A percentile compares a stretch with the other conserved stretches of the same genome.
phyloP scores from a whole-genome alignment of 2,888 invertebrate species.

The Anthophora plumipes region DNA sequence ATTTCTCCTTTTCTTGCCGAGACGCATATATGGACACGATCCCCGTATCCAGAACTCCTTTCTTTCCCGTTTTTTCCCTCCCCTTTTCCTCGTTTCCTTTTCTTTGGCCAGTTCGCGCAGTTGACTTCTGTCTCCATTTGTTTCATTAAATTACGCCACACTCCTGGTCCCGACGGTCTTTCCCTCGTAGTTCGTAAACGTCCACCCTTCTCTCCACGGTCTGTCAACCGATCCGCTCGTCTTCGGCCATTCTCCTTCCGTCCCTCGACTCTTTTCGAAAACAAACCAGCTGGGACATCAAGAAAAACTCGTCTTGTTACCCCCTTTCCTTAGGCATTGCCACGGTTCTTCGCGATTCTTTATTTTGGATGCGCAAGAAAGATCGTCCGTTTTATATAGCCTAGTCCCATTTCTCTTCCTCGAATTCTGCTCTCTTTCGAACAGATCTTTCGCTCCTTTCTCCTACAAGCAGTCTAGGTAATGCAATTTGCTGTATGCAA shows the following conservation, averaged over 20 bases:
- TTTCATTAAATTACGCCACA: constrained; percentile 78
- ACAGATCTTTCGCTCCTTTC: background rate
- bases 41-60: background rate
- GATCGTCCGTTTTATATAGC: too few relatives aligned
- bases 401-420: background rate
- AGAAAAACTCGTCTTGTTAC: constrained; percentile 54
- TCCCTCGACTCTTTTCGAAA: constrained; percentile 46
- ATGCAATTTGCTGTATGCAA: too few relatives aligned
- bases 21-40: constrained; percentile 14
- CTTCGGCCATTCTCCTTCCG: background rate
- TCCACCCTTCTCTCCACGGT: constrained; percentile 12
- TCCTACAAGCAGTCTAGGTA: too few relatives aligned
- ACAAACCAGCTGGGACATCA: constrained; percentile 39
- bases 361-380: too few relatives aligned
- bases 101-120: constrained; percentile 65
- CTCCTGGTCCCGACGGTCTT: constrained; percentile 9
- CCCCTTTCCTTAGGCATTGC: constrained; percentile 11
- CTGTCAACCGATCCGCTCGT: constrained; percentile 21
- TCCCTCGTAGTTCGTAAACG: constrained; percentile 21
- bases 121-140: constrained; percentile 78
- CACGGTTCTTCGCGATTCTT: constrained; percentile 19
- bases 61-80: background rate
- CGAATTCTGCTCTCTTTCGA: too few relatives aligned
- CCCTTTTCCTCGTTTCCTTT: background rate
- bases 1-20: constrained; percentile 49